These are phyloP conservation scores for Hypocryptadius cinnamomeus DNA, from an alignment of 2,113 vertebrate species.

Conservation along the genomic window DNA sequence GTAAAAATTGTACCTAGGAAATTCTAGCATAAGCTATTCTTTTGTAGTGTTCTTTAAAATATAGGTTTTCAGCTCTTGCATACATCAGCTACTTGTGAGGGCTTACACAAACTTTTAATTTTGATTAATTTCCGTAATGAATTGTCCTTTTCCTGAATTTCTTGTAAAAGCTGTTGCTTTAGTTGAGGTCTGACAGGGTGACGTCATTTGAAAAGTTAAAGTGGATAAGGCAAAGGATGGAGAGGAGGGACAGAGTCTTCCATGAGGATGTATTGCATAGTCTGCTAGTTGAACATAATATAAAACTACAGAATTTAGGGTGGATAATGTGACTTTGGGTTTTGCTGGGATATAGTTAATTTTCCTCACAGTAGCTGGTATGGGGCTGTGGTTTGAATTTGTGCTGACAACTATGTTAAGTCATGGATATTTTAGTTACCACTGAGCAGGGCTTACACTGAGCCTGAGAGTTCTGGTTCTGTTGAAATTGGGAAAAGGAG, in stretches of 20 bases:
- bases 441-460: not conserved
- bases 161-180: not conserved
- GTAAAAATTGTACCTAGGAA: not conserved
- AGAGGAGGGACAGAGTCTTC: fast-evolving
- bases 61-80: not conserved
- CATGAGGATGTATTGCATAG: not conserved
- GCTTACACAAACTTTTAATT: not conserved
- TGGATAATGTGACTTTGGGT: not conserved
- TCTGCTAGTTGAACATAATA: not conserved
- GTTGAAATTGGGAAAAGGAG: not conserved
- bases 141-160: not conserved
- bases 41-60: not conserved
- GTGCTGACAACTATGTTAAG: not conserved
- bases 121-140: not conserved
- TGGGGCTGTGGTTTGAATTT: not conserved
- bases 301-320: not conserved
- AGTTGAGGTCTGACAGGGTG: not conserved
- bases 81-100: not conserved
- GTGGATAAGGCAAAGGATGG: too few species aligned
- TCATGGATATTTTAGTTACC: not conserved
- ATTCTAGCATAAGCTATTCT: not conserved
- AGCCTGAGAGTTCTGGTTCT: not conserved
- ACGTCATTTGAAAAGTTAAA: not conserved
- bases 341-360: not conserved
- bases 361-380: not conserved